phyloP scores from a whole-genome alignment of 2,888 invertebrate genomes.

The Scotopteryx bipunctaria region DNA sequence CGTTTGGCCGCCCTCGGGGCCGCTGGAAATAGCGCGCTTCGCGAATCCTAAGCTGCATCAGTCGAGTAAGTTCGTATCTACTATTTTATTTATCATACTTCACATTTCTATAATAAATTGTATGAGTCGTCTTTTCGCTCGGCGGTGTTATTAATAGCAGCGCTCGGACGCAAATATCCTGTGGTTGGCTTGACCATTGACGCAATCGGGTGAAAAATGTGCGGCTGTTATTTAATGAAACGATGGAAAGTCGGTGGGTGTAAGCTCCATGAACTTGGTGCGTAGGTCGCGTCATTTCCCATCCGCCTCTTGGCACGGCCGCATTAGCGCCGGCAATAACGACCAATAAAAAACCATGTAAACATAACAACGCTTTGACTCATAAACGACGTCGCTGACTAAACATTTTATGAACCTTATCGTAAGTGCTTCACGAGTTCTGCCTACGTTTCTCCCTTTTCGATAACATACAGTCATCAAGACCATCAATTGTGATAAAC shows the following conservation, averaged over 20 bases:
- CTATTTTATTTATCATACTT: constrained; percentile 77
- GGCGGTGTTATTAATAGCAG: constrained; percentile 73
- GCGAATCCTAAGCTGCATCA: constrained; percentile 54
- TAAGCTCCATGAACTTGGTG: constrained; percentile 70
- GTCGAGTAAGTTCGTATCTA: constrained; percentile 62
- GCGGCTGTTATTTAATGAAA: constrained; percentile 74
- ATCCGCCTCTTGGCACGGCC: constrained; percentile 36
- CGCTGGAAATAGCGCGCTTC: constrained; percentile 61
- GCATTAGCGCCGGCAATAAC: constrained; percentile 51
- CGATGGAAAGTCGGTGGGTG: constrained; percentile 67
- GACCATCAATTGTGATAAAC: too few relatives aligned
- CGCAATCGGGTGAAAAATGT: constrained; percentile 79
- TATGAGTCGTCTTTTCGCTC: constrained; percentile 75
- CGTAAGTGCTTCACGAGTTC: constrained; percentile 5
- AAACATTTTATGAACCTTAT: constrained; percentile 24
- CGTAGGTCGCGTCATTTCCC: constrained; percentile 34
- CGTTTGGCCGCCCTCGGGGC: constrained; percentile 53
- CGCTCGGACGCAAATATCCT: constrained; percentile 77
- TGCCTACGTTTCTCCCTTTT: constrained; percentile 5
- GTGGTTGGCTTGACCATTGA: constrained; percentile 75
- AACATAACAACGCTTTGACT: constrained; percentile 54
- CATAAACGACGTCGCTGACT: constrained; percentile 25
- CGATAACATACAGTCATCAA: too few relatives aligned
- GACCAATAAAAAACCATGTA: constrained; percentile 59
- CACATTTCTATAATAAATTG: constrained; percentile 73